Evolutionary conservation across 2,888 invertebrate genomes (phyloP).

Genomic region (Pristionchus exspectatus): DNA sequence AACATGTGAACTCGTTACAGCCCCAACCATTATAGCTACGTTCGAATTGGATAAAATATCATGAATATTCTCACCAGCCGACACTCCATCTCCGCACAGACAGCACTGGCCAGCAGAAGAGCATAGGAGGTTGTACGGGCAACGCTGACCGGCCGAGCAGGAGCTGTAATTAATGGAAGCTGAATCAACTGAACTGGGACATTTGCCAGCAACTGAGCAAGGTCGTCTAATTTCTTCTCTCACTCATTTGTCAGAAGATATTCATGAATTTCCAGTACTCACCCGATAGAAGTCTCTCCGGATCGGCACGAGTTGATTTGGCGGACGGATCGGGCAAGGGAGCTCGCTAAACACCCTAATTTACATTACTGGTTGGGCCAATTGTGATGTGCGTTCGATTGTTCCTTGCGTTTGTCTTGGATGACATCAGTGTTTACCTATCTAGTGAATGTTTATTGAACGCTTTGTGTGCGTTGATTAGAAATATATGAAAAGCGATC

Average conservation of each 20-base stretch:
- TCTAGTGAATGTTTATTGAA: no score
- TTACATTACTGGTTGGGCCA: background rate
- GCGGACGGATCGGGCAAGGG: background rate
- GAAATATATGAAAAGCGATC: no score
- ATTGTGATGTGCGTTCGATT: no score
- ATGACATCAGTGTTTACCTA: no score
- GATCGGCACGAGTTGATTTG: conserved; percentile 36
- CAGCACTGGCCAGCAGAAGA: conserved; percentile 14
- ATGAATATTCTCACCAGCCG: background rate
- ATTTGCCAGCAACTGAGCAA: no score
- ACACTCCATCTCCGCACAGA: conserved; percentile 49
- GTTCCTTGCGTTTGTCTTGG: no score
- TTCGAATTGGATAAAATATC: background rate
- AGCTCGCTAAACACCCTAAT: background rate
- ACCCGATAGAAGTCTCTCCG: conserved; percentile 15
- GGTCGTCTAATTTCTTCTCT: background rate
- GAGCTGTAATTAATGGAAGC: background rate
- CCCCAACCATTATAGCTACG: background rate
- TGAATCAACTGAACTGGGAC: no score
- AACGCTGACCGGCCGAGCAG: background rate
- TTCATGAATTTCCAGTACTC: background rate
- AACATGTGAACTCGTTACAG: no score
- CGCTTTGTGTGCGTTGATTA: no score
- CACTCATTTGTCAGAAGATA: background rate
- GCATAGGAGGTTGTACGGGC: conserved; percentile 32